Evolutionary conservation across 2,113 vertebrate genomes (phyloP).

Genomic region (Nyctibius bracteatus): DNA sequence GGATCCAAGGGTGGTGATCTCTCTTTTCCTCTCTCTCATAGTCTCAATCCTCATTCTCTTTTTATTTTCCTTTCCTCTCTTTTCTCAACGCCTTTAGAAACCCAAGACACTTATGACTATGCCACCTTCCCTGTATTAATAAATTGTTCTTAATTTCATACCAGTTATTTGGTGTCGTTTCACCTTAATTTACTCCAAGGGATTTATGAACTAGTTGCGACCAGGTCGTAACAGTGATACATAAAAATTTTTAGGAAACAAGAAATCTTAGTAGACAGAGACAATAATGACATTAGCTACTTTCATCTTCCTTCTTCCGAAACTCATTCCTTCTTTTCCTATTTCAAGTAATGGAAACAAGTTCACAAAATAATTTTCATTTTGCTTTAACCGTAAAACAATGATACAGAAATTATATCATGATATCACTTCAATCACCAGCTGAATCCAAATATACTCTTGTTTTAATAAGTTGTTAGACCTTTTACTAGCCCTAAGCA

Average conservation of each 20-base stretch:
- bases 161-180: no score
- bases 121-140: no score
- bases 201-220: no score
- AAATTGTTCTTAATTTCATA: no score
- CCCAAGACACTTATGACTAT: no score
- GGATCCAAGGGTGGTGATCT: no score
- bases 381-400: background rate
- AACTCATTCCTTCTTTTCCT: background rate
- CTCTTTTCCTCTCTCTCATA: no score
- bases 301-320: background rate
- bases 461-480: background rate
- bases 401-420: background rate
- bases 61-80: no score
- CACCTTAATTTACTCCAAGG: no score
- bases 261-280: background rate
- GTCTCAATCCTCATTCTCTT: no score
- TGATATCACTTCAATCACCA: background rate
- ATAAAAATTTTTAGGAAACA: background rate
- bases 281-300: background rate
- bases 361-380: background rate
- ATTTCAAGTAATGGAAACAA: background rate
- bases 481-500: background rate
- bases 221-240: no score
- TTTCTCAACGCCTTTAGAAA: no score
- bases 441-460: background rate